Percentiles rank a stretch among this genome's conserved stretches.
phyloP scores from a whole-genome alignment of 1,140 invertebrate genomes.

The Centruroides sculpturatus region DNA sequence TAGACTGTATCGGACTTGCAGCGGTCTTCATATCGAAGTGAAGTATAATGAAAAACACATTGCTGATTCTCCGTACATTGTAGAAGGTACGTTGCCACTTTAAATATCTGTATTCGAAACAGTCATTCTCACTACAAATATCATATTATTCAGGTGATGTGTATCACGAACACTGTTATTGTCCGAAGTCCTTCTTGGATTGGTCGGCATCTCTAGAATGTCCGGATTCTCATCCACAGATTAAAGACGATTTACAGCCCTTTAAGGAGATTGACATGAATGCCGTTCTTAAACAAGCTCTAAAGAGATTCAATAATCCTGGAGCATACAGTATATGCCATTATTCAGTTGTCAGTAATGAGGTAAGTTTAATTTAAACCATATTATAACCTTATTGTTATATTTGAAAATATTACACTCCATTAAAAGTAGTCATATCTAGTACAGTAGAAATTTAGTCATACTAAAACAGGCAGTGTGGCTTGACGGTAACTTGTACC shows the following conservation, averaged over 20 bases:
- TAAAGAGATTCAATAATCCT: constrained; percentile 49
- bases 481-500: no score
- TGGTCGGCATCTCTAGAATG: constrained; percentile 39
- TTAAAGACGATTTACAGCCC: constrained; percentile 53
- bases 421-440: no score
- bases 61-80: constrained; percentile 46
- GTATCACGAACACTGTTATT: constrained; percentile 70
- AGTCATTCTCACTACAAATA: neutral
- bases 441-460: no score
- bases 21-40: constrained; percentile 50
- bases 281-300: constrained; percentile 43
- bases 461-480: no score
- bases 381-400: no score
- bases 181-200: constrained; percentile 47
- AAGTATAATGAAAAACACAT: constrained; percentile 50
- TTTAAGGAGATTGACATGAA: constrained; percentile 61
- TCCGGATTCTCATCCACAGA: constrained; percentile 42
- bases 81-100: constrained; percentile 38
- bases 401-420: no score
- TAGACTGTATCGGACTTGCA: constrained; percentile 57
- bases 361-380: constrained; percentile 32
- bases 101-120: no score
- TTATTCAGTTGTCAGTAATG: constrained; percentile 71
- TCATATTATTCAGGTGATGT: constrained; percentile 31
- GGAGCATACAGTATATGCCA: constrained; percentile 74